Percentiles rank a stretch among this genome's conserved stretches.
Evolutionary conservation across 2,113 vertebrate species (phyloP).

Genomic region (Illadopsis cleaveri): DNA sequence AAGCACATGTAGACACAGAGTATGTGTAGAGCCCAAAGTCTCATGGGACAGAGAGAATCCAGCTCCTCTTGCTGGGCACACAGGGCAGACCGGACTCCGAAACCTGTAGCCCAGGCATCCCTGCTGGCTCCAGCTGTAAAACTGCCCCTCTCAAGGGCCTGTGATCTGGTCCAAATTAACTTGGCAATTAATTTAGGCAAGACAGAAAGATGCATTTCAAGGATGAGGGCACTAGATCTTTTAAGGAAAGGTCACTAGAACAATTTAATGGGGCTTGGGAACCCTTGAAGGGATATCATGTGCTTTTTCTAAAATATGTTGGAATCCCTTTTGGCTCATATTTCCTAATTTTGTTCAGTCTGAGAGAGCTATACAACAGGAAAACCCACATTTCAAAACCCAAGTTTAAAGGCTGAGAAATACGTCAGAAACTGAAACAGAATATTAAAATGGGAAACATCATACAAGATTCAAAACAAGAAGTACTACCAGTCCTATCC

Average conservation of each 20-base stretch:
- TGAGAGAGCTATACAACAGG: neutral
- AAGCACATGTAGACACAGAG: neutral
- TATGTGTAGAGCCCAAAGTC: fast-evolving
- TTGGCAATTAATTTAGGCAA: neutral
- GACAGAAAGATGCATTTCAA: neutral
- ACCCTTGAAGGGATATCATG: neutral
- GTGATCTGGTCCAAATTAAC: neutral
- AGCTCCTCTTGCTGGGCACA: fast-evolving
- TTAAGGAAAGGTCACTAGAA: neutral
- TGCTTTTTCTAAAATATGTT: neutral
- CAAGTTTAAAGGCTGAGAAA: neutral
- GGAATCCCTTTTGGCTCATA: neutral
- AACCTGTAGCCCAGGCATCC: fast-evolving
- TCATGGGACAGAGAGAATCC: fast-evolving
- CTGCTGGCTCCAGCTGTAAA: neutral
- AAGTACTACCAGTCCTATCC: neutral
- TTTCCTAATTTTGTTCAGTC: neutral
- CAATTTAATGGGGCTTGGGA: neutral
- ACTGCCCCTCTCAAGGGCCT: neutral
- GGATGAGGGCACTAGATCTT: neutral
- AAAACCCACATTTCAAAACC: neutral
- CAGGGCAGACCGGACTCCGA: neutral
- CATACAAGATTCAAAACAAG: neutral
- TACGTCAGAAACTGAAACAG: neutral
- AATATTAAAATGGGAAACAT: neutral